These are phyloP conservation scores for Narcine bancroftii DNA, from an alignment of 2,113 vertebrate genomes.

Conservation along the genomic window DNA sequence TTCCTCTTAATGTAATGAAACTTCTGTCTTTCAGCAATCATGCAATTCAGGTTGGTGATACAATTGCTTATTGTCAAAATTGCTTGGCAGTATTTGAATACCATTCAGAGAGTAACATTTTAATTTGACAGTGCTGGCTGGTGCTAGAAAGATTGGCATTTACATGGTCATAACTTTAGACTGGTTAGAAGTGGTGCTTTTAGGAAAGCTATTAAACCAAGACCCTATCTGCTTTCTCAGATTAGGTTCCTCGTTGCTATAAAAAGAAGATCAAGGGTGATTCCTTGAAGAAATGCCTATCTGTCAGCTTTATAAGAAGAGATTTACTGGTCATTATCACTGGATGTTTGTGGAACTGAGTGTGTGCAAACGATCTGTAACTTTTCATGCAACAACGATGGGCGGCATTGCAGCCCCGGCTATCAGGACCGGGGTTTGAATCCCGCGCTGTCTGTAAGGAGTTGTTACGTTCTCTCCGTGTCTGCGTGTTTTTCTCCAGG, in stretches of 20 bases:
- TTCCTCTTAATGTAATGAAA: constrained; percentile 13
- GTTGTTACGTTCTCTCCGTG: too few relatives aligned
- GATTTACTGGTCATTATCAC: neutral
- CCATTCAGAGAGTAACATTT: neutral
- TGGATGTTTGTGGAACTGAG: neutral
- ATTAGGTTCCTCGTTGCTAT: neutral
- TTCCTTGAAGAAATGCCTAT: neutral
- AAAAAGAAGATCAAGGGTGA: neutral
- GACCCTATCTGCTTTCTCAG: neutral
- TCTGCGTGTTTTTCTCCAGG: too few relatives aligned
- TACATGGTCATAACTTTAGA: neutral
- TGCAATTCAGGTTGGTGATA: constrained; percentile 4
- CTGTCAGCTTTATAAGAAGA: neutral
- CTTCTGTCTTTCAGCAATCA: neutral
- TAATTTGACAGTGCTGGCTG: neutral
- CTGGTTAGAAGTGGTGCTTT: too few relatives aligned
- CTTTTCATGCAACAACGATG: neutral
- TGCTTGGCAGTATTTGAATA: neutral
- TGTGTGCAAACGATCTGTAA: neutral
- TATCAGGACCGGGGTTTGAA: too few relatives aligned
- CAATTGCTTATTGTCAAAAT: neutral
- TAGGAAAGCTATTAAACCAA: neutral
- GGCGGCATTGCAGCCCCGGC: too few relatives aligned
- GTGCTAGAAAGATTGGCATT: neutral
- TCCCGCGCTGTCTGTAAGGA: too few relatives aligned